phyloP scores from a whole-genome alignment of 2,113 vertebrate species.

The Ornithorhynchus anatinus region DNA sequence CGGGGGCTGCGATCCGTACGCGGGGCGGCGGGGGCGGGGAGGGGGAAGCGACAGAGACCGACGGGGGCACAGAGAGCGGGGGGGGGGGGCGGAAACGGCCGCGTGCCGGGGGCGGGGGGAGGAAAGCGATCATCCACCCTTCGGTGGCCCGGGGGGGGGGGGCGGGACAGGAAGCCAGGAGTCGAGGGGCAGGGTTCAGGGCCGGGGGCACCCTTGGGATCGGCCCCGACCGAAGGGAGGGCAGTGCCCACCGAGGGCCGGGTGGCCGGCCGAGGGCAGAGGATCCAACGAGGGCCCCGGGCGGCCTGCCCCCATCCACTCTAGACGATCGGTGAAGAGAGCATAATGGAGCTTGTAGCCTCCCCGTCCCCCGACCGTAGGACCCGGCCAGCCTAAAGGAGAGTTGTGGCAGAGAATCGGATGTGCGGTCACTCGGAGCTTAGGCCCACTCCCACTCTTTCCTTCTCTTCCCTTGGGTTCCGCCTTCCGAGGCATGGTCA shows the following conservation, averaged over 20 bases:
- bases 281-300: not conserved
- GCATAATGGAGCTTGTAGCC: not conserved
- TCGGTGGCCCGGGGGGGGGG: not conserved
- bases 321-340: not conserved
- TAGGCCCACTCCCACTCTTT: too few relatives aligned
- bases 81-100: not conserved
- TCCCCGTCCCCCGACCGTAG: too few relatives aligned
- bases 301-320: not conserved
- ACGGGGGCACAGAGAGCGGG: not conserved
- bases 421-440: too few relatives aligned
- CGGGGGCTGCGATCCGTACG: constrained; percentile 17
- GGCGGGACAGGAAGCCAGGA: not conserved
- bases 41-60: not conserved
- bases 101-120: not conserved
- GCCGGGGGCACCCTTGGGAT: too few relatives aligned
- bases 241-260: too few relatives aligned
- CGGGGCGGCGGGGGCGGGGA: constrained; percentile 48
- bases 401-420: too few relatives aligned
- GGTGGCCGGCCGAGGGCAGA: too few relatives aligned
- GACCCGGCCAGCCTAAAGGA: too few relatives aligned
- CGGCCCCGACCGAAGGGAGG: too few relatives aligned
- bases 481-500: not conserved
- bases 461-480: too few relatives aligned
- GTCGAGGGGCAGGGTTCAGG: not conserved
- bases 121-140: not conserved